Evolutionary conservation across 2,888 invertebrate genomes (phyloP).

Genomic region (Neoascia interrupta): DNA sequence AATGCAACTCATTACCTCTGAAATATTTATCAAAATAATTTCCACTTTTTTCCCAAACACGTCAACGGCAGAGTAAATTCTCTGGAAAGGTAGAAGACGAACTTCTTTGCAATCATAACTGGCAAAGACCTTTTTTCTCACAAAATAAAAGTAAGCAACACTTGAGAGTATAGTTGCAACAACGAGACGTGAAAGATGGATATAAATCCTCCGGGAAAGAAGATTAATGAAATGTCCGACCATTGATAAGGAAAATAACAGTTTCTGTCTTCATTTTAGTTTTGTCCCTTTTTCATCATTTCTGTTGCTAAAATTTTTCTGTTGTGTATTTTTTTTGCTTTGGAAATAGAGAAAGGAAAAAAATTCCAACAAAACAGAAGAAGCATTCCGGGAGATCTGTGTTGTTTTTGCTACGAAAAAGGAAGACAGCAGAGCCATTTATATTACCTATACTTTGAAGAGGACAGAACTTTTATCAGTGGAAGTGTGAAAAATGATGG

Average conservation of each 20-base stretch:
- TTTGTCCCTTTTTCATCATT: conserved; percentile 25
- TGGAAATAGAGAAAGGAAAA: conserved; percentile 5
- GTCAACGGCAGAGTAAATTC: conserved; percentile 31
- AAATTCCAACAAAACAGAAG: conserved; percentile 11
- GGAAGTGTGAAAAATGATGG: conserved; percentile 69
- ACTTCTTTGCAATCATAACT: conserved; percentile 44
- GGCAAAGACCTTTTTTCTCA: not conserved
- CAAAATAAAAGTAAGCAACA: conserved; percentile 29
- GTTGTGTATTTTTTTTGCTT: conserved; percentile 18
- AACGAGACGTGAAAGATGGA: conserved; percentile 47
- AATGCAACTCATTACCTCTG: too few relatives aligned
- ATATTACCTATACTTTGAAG: conserved; percentile 59
- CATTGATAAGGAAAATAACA: conserved; percentile 66
- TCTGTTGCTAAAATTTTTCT: conserved; percentile 48
- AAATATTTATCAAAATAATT: too few relatives aligned
- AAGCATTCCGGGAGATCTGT: conserved; percentile 23
- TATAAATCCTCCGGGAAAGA: conserved; percentile 61
- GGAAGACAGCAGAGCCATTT: conserved; percentile 60
- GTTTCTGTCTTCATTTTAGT: conserved; percentile 64
- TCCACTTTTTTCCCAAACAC: too few relatives aligned
- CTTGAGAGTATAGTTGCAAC: conserved; percentile 49
- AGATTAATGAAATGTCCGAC: conserved; percentile 69
- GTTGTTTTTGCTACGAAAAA: conserved; percentile 19
- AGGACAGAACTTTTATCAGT: conserved; percentile 67
- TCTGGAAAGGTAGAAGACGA: not conserved